Conservation (phyloP, 2,113 vertebrate genomes). For the Hippoglossus stenolepis region DNA sequence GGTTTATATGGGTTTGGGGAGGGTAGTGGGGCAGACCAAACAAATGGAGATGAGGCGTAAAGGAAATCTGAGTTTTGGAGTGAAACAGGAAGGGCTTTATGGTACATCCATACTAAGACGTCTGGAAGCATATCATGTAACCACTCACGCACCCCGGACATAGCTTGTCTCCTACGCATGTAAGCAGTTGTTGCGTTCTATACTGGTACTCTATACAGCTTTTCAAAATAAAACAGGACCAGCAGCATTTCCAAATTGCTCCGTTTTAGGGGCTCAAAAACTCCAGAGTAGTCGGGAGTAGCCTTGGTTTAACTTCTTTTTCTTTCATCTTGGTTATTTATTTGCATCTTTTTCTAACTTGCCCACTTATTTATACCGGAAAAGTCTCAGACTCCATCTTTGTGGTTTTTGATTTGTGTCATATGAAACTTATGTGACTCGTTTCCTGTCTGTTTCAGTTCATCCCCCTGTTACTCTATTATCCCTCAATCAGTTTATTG, state of each 20-base stretch:
- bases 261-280: no score
- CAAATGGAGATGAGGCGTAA: constrained; percentile 31
- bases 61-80: constrained; percentile 12
- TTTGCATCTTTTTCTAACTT: not conserved
- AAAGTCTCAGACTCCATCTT: not conserved
- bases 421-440: not conserved
- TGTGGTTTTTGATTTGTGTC: not conserved
- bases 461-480: not conserved
- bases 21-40: constrained; percentile 1
- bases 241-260: no score
- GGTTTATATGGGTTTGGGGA: constrained; percentile 31
- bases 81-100: not conserved
- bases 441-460: constrained; percentile 31
- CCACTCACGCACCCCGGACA: no score
- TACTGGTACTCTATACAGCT: no score
- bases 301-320: no score
- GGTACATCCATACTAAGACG: not conserved
- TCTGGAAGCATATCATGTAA: not conserved
- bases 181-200: no score
- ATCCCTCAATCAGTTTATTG: not conserved
- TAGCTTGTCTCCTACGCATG: no score
- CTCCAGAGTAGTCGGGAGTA: no score
- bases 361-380: not conserved
- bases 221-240: no score
- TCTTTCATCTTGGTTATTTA: not conserved